These are phyloP conservation scores for Oxygymnocypris stewartii DNA, from an alignment of 2,113 vertebrate species.

Conservation along the genomic window DNA sequence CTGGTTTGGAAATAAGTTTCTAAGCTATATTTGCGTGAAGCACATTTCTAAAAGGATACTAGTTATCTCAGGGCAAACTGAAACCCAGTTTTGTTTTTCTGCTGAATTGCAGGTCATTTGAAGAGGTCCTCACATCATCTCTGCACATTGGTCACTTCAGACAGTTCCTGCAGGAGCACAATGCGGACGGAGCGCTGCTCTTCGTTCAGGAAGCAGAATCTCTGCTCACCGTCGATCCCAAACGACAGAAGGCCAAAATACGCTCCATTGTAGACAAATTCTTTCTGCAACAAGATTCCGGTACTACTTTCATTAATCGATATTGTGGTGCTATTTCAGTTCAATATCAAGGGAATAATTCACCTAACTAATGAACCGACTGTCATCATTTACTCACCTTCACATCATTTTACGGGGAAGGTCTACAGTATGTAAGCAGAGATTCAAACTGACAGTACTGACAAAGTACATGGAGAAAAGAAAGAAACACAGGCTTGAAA, in stretches of 20 bases:
- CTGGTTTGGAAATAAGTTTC: neutral
- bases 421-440: neutral
- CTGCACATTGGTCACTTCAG: neutral
- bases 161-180: neutral
- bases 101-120: slow-evolving; percentile 4
- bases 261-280: neutral
- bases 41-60: neutral
- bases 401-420: neutral
- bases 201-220: neutral
- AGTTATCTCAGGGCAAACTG: neutral
- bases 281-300: neutral
- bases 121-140: neutral
- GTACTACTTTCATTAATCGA: neutral
- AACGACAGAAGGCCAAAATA: neutral
- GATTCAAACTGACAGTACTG: neutral
- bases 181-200: neutral
- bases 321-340: neutral
- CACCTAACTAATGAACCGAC: neutral
- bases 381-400: neutral
- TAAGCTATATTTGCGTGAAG: neutral
- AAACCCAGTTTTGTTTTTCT: neutral
- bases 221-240: neutral
- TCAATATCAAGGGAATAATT: neutral
- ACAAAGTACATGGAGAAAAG: neutral
- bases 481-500: neutral